These are phyloP conservation scores for Toxostoma redivivum DNA, from an alignment of 2,113 vertebrate genomes.

Conservation along the genomic window DNA sequence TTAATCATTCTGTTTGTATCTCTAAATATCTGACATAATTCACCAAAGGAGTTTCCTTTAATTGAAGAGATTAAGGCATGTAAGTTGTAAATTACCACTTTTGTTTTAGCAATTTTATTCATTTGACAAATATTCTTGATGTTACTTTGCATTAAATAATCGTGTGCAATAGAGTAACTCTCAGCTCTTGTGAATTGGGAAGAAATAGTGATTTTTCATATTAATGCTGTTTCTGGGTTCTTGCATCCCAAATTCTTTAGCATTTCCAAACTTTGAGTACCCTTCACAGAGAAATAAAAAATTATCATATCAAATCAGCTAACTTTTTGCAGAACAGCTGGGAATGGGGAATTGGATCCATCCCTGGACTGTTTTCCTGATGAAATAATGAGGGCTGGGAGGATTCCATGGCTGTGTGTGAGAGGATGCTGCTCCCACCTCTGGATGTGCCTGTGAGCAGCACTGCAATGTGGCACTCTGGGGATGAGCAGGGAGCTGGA, in stretches of 20 bases:
- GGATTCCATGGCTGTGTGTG: background rate
- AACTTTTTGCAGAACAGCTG: background rate
- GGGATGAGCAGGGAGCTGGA: background rate
- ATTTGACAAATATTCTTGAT: background rate
- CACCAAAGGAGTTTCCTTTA: constrained; percentile 23
- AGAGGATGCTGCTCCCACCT: background rate
- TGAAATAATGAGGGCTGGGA: background rate
- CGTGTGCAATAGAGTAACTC: background rate
- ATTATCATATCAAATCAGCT: background rate
- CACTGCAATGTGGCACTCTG: background rate
- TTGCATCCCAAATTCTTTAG: background rate
- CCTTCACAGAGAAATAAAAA: background rate
- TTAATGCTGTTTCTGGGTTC: background rate
- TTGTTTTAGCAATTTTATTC: background rate
- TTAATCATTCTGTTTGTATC: constrained; percentile 62
- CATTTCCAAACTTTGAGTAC: background rate
- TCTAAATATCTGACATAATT: constrained; percentile 34
- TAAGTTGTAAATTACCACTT: background rate
- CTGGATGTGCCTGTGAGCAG: background rate
- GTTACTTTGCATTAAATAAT: background rate
- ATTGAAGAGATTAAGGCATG: background rate
- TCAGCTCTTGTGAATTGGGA: background rate
- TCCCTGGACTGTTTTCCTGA: background rate
- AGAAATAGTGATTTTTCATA: background rate
- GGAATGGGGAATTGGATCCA: background rate